phyloP scores from a whole-genome alignment of 2,113 vertebrate genomes.

The Polyodon spathula region DNA sequence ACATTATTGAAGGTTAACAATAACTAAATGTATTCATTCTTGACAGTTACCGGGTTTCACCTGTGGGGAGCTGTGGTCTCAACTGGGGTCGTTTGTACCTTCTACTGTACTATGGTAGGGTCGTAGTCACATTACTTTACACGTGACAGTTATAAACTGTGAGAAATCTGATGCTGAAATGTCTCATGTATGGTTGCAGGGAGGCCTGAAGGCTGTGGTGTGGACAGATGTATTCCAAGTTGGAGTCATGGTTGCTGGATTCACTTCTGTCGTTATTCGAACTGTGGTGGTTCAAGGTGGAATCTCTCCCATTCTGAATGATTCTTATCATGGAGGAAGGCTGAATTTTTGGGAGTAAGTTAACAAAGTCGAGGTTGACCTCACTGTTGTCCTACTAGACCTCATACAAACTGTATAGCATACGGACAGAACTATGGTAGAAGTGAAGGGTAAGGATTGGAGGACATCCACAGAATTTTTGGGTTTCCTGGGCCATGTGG shows the following conservation, averaged over 20 bases:
- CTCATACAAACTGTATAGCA: background rate
- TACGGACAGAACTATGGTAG: too few species aligned
- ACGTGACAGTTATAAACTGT: background rate
- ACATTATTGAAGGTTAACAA: too few species aligned
- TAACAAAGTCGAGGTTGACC: background rate
- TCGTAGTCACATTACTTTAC: background rate
- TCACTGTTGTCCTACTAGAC: background rate
- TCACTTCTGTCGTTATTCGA: constrained; percentile 56
- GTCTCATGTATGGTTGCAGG: constrained; percentile 32
- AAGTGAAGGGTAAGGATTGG: too few species aligned
- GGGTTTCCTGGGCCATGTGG: too few species aligned
- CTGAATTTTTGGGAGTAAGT: constrained; percentile 54
- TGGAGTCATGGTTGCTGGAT: constrained; percentile 61
- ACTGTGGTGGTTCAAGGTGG: constrained; percentile 54
- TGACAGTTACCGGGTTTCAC: constrained; percentile 73
- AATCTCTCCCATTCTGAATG: constrained; percentile 50
- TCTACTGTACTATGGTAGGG: constrained; percentile 82
- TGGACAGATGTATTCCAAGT: constrained; percentile 71
- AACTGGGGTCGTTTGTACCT: constrained; percentile 77
- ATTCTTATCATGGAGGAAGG: constrained; percentile 44
- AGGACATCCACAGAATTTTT: too few species aligned
- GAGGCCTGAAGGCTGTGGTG: constrained; percentile 65
- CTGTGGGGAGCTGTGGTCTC: constrained; percentile 78
- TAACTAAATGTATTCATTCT: background rate
- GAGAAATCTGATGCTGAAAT: background rate